Evolutionary conservation across 2,113 vertebrate genomes (phyloP), one percentile per base, ranked within the genome.

Genomic region (Ginglymostoma cirratum): DNA sequence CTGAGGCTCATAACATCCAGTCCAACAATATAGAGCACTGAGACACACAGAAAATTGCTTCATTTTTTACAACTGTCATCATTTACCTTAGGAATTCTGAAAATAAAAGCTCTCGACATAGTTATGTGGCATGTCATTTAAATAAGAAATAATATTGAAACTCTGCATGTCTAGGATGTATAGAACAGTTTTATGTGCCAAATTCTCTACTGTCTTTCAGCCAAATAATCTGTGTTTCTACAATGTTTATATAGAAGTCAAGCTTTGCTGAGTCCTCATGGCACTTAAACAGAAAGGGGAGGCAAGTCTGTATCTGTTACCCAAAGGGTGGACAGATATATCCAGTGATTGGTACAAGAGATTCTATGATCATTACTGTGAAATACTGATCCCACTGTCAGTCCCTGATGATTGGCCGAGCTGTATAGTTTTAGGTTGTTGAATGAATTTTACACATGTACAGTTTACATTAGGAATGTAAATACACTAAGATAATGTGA

Each of bases 101-200:
- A 94, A 70, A 48, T 42, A 69, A 94, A 94, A 45, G 69, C 21
- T 45, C 27, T 48, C 42, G 70, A 72, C 42, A 76, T 45, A 48
- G 69, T 45, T 76, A 10, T 30, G 42, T 76, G 67, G 45, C 42
- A 76, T 95, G 69, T 52, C 42, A 48, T 30, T 72, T 6, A 17
- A 95, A 95, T 95, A 95, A 95, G 52, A 89, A 89, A 61, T 52
- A 72, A 67, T 45, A 27, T 30, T 95, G 42, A 70, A 52, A 72
- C 21, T 34, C 69, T 30, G 21, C 23, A 15, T 52, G 24, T 34
- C 69, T 30, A 70, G 67, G 48, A 94, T 94, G 23, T 70, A 95
- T 34, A 70, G 67, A 72, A 72, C 48, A 19, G 14, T 52, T 95
- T 76, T 76, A 52, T 72, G 34, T 95, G 94, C 19, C 94, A 95